A percentile compares a stretch with the other conserved stretches of the same genome.
Conservation (phyloP, 2,113 vertebrate genomes). For the Maylandia zebra region DNA sequence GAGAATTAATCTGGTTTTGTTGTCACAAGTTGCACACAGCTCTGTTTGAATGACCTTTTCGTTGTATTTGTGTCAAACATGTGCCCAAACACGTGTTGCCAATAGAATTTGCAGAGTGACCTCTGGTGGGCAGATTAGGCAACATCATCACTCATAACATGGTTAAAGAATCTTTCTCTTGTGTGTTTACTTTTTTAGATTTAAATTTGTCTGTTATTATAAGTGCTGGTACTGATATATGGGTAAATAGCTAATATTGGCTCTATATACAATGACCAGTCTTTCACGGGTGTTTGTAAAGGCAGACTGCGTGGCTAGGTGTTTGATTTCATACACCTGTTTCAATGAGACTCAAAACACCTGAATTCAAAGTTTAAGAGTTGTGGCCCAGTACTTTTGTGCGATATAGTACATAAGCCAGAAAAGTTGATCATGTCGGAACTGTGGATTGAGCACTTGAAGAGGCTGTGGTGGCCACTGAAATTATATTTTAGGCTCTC, state of each 20-base stretch:
- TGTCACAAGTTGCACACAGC: not conserved
- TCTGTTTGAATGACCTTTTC: not conserved
- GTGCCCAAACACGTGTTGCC: not conserved
- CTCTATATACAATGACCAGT: not conserved
- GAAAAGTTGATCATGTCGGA: not conserved
- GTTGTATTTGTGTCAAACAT: not conserved
- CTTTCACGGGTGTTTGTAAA: not conserved
- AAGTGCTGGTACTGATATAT: not conserved
- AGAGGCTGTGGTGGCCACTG: not conserved
- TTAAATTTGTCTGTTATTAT: not conserved
- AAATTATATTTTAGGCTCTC: not conserved
- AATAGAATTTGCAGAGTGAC: not conserved
- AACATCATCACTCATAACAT: not conserved
- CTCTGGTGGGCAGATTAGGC: not conserved
- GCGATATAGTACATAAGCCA: not conserved
- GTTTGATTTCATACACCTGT: not conserved
- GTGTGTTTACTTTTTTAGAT: not conserved
- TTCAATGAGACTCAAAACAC: not conserved
- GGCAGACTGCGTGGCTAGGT: not conserved
- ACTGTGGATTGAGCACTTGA: not conserved
- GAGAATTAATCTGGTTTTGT: not conserved
- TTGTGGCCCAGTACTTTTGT: not conserved
- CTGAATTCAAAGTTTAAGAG: not conserved
- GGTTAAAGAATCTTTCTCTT: not conserved
- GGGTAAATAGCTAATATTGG: not conserved